Conservation (phyloP, 2,113 vertebrate genomes). For the Stegastes partitus region DNA sequence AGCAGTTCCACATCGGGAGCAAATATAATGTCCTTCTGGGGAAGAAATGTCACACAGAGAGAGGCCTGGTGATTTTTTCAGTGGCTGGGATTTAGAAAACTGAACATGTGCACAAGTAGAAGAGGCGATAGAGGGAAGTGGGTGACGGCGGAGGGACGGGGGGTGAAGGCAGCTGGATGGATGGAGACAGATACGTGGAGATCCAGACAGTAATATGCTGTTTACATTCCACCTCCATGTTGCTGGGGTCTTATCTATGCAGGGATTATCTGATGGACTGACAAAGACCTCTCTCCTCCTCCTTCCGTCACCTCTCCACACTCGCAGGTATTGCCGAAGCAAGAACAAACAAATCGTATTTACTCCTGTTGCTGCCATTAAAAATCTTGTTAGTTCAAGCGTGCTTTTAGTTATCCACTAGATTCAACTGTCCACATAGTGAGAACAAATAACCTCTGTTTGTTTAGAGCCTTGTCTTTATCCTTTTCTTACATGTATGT, state of each 20-base stretch:
- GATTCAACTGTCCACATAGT: not conserved
- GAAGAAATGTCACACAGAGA: slow-evolving; percentile 20
- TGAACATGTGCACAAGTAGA: not conserved
- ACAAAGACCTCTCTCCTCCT: slow-evolving; percentile 30
- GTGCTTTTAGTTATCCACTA: not conserved
- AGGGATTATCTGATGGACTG: slow-evolving; percentile 66
- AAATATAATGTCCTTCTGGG: slow-evolving; percentile 26
- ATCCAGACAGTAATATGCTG: slow-evolving; percentile 64
- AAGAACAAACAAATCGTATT: slow-evolving; percentile 6
- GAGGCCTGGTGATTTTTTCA: not conserved
- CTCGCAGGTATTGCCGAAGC: not conserved
- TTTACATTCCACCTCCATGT: slow-evolving; percentile 72
- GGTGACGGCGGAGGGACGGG: not conserved
- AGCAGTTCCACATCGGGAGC: slow-evolving; percentile 23
- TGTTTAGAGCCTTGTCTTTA: too few species aligned
- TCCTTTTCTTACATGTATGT: too few species aligned
- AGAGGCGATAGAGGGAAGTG: not conserved
- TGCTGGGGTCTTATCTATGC: slow-evolving; percentile 41
- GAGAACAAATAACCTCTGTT: too few species aligned
- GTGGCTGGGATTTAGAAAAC: not conserved
- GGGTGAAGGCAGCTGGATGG: slow-evolving; percentile 14
- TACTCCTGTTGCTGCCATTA: slow-evolving; percentile 6
- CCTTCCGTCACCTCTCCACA: not conserved
- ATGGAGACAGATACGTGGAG: slow-evolving; percentile 54
- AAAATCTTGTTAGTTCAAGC: not conserved